Conservation (phyloP, 2,888 invertebrate genomes). For the Tetheella fluctuosa region DNA sequence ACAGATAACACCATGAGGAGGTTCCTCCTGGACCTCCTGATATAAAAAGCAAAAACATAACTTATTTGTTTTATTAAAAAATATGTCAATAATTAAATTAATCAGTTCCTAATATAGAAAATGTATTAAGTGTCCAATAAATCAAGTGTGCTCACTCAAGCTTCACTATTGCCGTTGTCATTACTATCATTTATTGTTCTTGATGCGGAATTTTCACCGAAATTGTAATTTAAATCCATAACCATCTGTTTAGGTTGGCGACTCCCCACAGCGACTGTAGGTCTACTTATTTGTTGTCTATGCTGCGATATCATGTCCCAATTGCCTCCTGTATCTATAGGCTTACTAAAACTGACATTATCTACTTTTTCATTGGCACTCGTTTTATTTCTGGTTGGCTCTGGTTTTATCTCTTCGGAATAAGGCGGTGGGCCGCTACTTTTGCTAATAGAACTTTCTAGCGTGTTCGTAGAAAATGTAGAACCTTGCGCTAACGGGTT, state of each 20-base stretch:
- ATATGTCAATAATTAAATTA: not conserved
- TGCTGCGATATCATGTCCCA: conserved; percentile 84
- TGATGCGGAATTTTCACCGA: conserved; percentile 23
- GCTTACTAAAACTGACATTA: conserved; percentile 63
- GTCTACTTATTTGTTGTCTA: conserved; percentile 67
- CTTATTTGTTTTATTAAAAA: conserved; percentile 7
- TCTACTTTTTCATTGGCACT: conserved; percentile 34
- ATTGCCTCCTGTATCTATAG: conserved; percentile 56
- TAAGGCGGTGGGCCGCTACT: conserved; percentile 74
- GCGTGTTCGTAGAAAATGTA: conserved; percentile 59
- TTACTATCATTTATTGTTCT: conserved; percentile 19
- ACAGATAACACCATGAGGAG: too few relatives aligned
- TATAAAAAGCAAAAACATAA: not conserved
- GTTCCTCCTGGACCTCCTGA: too few relatives aligned
- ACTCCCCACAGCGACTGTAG: conserved; percentile 31
- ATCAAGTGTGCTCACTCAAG: conserved; percentile 30
- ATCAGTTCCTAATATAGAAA: conserved; percentile 10
- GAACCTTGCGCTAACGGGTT: conserved; percentile 26
- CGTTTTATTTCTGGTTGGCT: not conserved
- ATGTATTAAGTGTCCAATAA: conserved; percentile 3
- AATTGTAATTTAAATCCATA: conserved; percentile 65
- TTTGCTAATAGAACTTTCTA: conserved; percentile 73
- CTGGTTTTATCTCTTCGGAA: conserved; percentile 33
- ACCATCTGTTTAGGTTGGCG: conserved; percentile 49
- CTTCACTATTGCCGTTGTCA: conserved; percentile 57